Base-by-base conservation (phyloP, 2,888 invertebrate species). In the Drosophila setosimentum region DNA sequence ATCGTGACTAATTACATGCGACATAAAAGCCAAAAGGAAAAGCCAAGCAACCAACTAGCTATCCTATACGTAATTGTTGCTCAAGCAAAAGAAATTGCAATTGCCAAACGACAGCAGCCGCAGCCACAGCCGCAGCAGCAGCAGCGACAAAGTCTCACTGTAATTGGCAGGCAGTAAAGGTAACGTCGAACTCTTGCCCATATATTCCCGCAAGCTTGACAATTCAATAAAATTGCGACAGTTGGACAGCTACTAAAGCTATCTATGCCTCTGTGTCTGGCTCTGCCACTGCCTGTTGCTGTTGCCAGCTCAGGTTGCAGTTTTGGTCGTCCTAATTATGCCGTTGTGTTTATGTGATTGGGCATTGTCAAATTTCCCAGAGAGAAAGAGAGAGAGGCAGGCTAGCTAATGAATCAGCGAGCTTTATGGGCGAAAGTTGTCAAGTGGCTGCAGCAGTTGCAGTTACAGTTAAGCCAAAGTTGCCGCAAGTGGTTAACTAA, bases 1-100 rank as follows among this genome's bases (percentile, higher is more conserved):
- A 78, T 88, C 88, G 88, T 88, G 88, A 88, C 88, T 88, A 88
- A 88, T 88, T 88, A 88, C 88, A 88, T 81, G 84, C 87, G 84
- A 87, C 89, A 85, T 81, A 83, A 87, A 81, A 79, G 68, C 79
- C 73, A 80, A 75, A 78, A 64, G 78, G 61, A 78, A 83, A 80
- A 74, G 66, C 68, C 58, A 68, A 75, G 62, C 18, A 49, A 29
- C 37, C 64, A 49, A 62, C 49, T 32, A 55, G 57, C 65, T 37
- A 50, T 81, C 84, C 83, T 76, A 77, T 83, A 85, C 83, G 88
- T 85, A 85, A 85, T 85, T 85, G 85, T 77, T 66, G 73, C 64
- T 55, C 55, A 68, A 76, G 73, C 74, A 73, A 77, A 80, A 65
- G 73, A 68, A 80, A 70, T 70, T 69, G 74, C 65, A 81, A 79